These are phyloP conservation scores for Phodopus roborovskii DNA, from an alignment of 2,113 vertebrate genomes.

Conservation along the genomic window DNA sequence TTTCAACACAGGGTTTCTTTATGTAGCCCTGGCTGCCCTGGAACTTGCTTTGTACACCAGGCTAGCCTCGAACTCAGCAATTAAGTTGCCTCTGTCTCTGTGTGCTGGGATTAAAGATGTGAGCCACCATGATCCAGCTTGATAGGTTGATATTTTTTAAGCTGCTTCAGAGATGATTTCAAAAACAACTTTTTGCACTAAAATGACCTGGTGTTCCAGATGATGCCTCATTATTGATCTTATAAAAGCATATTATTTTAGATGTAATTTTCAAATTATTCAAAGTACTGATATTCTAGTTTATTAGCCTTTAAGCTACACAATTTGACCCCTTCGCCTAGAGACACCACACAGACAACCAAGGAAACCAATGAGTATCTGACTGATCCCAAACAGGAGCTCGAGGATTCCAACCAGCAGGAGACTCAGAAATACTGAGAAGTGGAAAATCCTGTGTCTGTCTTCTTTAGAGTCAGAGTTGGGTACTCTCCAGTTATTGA, in stretches of 20 bases:
- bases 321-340: background rate
- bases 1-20: background rate
- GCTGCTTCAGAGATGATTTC: background rate
- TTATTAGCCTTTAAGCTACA: constrained; percentile 52
- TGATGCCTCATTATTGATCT: constrained; percentile 15
- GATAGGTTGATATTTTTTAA: background rate
- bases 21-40: background rate
- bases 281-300: background rate
- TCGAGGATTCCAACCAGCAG: constrained; percentile 76
- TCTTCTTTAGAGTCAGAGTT: constrained; percentile 5
- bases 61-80: background rate
- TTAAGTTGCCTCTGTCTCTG: background rate
- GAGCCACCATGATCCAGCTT: no score
- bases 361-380: constrained; percentile 78
- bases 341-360: constrained; percentile 82
- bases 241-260: background rate
- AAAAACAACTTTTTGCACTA: constrained; percentile 1
- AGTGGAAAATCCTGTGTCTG: constrained; percentile 67
- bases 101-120: background rate
- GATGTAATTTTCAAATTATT: constrained; percentile 26
- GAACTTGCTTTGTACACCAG: background rate
- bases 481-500: fast-evolving
- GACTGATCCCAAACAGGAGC: constrained; percentile 73
- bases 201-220: background rate
- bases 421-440: constrained; percentile 75